A percentile compares a stretch with the other conserved stretches of the same genome.
phyloP scores from a whole-genome alignment of 1,140 invertebrate genomes.

The Drosophila kohkoa region DNA sequence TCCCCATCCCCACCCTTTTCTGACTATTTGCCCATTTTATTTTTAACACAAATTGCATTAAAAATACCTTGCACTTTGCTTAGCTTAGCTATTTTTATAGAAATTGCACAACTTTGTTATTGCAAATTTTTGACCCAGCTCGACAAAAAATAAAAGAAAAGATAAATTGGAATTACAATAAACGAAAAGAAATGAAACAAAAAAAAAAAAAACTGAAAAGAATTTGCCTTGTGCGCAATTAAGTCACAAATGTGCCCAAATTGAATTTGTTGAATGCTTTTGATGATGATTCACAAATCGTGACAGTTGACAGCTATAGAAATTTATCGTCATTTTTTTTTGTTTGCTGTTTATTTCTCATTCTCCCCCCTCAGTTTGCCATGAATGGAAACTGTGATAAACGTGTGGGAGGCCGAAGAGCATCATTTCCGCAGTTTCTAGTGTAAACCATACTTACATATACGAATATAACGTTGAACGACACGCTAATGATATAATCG shows the following conservation, averaged over 20 bases:
- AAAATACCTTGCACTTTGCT: constrained; percentile 73
- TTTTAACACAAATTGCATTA: constrained; percentile 71
- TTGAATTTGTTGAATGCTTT: constrained; percentile 12
- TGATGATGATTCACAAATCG: constrained; percentile 49
- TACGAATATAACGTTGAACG: constrained; percentile 26
- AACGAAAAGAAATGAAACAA: constrained; percentile 1
- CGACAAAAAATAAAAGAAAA: neutral
- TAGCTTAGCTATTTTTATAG: constrained; percentile 59
- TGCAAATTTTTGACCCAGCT: constrained; percentile 19
- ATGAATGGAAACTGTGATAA: constrained; percentile 27
- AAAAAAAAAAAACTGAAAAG: constrained; percentile 16
- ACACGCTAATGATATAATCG: constrained; percentile 32
- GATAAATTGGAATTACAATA: constrained; percentile 9
- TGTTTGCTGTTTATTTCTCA: constrained; percentile 3
- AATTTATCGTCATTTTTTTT: constrained; percentile 37
- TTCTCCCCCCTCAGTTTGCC: constrained; percentile 7
- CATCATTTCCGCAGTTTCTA: constrained; percentile 30
- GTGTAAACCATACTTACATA: constrained; percentile 10
- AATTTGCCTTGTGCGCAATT: constrained; percentile 40
- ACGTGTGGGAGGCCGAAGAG: constrained; percentile 30
- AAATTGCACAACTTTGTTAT: constrained; percentile 56
- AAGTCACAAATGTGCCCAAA: constrained; percentile 27
- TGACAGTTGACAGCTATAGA: constrained; percentile 38
- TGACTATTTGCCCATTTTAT: constrained; percentile 34
- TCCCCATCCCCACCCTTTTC: constrained; percentile 1